Percentiles rank a stretch among this genome's conserved stretches.
Evolutionary conservation across 2,113 vertebrate species (phyloP).

Genomic region (Rhadina sibilatrix): DNA sequence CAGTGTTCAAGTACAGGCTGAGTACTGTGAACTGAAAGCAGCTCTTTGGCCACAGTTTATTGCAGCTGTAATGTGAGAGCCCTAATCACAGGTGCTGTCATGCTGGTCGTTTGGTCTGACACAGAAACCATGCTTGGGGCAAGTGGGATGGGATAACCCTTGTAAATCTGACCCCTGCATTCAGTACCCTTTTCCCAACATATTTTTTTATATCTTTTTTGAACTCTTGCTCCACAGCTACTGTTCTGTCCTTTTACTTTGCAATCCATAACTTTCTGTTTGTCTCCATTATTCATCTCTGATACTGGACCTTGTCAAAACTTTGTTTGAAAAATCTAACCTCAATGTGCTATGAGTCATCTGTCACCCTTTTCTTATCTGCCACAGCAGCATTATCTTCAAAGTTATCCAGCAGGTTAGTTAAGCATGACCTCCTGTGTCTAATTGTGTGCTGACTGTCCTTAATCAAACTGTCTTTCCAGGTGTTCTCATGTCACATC

Average conservation of each 20-base stretch:
- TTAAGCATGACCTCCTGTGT: slow-evolving; percentile 59
- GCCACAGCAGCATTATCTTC: slow-evolving; percentile 24
- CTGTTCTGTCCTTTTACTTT: neutral
- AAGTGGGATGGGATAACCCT: neutral
- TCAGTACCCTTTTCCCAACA: neutral
- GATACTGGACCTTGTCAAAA: neutral
- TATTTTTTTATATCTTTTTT: neutral
- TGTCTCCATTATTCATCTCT: slow-evolving; percentile 4
- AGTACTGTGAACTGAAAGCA: neutral
- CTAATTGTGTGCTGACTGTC: slow-evolving; percentile 8
- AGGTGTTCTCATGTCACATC: slow-evolving; percentile 45
- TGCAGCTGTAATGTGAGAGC: rapidly evolving
- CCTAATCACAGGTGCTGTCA: neutral
- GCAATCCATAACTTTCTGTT: slow-evolving; percentile 3
- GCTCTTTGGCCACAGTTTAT: neutral
- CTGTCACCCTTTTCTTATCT: slow-evolving; percentile 52
- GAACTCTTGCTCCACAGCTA: neutral
- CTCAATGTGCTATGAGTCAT: neutral
- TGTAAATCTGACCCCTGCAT: neutral
- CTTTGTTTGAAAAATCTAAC: slow-evolving; percentile 36
- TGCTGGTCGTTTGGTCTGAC: neutral
- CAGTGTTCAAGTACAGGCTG: neutral
- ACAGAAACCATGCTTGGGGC: neutral
- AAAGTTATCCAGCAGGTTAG: slow-evolving; percentile 55
- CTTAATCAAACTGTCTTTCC: slow-evolving; percentile 58